These are phyloP conservation scores for Mesoclemmys tuberculata DNA, from an alignment of 2,113 vertebrate genomes.

Conservation along the genomic window DNA sequence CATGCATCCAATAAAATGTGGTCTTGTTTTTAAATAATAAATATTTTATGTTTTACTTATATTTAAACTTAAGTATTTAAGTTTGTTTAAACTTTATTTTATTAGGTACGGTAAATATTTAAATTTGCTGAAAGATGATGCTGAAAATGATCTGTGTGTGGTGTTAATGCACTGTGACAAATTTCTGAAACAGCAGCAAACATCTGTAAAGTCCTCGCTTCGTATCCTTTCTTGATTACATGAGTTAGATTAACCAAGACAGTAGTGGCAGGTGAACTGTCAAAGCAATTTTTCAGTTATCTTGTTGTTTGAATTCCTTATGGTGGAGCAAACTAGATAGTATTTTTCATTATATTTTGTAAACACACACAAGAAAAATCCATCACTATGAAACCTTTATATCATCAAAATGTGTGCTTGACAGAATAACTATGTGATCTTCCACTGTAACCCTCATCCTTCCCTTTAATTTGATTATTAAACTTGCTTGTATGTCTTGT, in stretches of 20 bases:
- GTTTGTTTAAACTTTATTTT: not conserved
- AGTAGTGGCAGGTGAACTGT: not conserved
- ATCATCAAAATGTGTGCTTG: not conserved
- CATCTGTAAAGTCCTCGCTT: slow-evolving; percentile 77
- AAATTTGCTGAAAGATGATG: slow-evolving; percentile 80
- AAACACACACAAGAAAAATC: rapidly evolving
- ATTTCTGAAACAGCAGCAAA: slow-evolving; percentile 85
- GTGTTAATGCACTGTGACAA: slow-evolving; percentile 84
- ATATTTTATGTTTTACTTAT: not conserved
- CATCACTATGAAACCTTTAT: not conserved
- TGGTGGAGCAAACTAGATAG: not conserved
- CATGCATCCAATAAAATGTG: not conserved
- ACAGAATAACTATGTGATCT: not conserved
- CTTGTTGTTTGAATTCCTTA: not conserved
- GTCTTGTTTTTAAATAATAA: not conserved
- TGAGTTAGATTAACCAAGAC: not conserved
- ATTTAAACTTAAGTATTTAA: not conserved
- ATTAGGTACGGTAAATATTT: slow-evolving; percentile 89
- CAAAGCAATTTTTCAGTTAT: not conserved
- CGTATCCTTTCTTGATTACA: slow-evolving; percentile 85
- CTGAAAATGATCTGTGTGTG: slow-evolving; percentile 77
- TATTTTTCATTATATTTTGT: not conserved
- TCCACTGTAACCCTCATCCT: not conserved
- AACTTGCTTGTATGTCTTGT: not conserved
- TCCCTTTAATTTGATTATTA: not conserved